Evolutionary conservation across 2,888 invertebrate species (phyloP).

Genomic region (Drosophila meridionalis): DNA sequence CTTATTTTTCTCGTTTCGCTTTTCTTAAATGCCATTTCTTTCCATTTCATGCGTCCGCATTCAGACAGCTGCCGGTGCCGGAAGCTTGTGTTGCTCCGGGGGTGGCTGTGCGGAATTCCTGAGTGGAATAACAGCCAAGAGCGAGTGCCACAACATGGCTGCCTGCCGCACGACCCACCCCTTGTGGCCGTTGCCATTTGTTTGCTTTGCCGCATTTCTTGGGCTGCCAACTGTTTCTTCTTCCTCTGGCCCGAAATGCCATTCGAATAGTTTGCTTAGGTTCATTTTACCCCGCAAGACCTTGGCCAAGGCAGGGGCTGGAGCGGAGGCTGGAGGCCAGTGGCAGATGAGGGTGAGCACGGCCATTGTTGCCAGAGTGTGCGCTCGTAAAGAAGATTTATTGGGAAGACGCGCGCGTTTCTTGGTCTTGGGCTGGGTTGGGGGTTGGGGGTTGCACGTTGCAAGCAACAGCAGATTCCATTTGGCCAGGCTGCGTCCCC

Average conservation of each 20-base stretch:
- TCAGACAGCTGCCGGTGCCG: slow-evolving; percentile 70
- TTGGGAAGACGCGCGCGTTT: slow-evolving; percentile 84
- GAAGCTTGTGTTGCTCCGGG: slow-evolving; percentile 55
- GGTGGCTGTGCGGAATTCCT: slow-evolving; percentile 76
- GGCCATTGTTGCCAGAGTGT: slow-evolving; percentile 84
- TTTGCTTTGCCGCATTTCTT: slow-evolving; percentile 75
- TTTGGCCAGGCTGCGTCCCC: slow-evolving; percentile 61
- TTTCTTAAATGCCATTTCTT: slow-evolving; percentile 80
- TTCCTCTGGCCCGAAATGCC: slow-evolving; percentile 67
- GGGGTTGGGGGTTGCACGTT: slow-evolving; percentile 65
- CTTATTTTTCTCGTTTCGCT: slow-evolving; percentile 80
- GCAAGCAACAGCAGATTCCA: slow-evolving; percentile 79
- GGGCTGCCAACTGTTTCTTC: slow-evolving; percentile 68
- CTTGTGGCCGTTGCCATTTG: slow-evolving; percentile 67
- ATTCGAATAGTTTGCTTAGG: slow-evolving; percentile 84
- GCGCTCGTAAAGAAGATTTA: slow-evolving; percentile 85
- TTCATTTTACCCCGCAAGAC: slow-evolving; percentile 76
- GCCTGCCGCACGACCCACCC: slow-evolving; percentile 62
- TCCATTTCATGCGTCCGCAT: slow-evolving; percentile 76
- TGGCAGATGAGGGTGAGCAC: slow-evolving; percentile 55
- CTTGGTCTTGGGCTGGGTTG: slow-evolving; percentile 55
- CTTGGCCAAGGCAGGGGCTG: slow-evolving; percentile 29
- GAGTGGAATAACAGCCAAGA: slow-evolving; percentile 63
- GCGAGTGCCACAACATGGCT: slow-evolving; percentile 61
- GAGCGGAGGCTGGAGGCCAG: slow-evolving; percentile 8